Percentiles rank a stretch among this genome's conserved stretches.
phyloP scores from a whole-genome alignment of 2,113 vertebrate genomes.

The Passer domesticus region DNA sequence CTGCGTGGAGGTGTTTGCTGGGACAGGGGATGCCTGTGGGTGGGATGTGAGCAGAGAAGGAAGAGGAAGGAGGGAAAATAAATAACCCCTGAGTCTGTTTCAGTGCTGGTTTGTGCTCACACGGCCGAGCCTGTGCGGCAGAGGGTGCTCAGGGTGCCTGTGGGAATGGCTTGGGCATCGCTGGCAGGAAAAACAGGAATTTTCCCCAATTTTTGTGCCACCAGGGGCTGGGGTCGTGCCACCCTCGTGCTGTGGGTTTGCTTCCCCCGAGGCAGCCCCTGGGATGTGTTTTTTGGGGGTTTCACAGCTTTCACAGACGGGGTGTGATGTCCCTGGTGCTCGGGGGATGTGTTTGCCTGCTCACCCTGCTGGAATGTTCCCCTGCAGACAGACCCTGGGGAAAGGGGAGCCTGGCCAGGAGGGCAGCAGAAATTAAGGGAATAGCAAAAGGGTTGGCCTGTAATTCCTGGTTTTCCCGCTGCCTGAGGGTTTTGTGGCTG shows the following conservation, averaged over 20 bases:
- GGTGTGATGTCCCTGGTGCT: accelerated
- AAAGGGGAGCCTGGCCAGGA: not conserved
- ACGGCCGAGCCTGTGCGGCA: accelerated
- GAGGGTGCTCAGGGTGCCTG: accelerated
- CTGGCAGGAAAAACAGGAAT: not conserved
- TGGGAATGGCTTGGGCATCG: accelerated
- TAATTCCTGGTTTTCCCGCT: not conserved
- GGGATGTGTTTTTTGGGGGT: not conserved
- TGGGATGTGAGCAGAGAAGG: accelerated
- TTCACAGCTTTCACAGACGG: accelerated
- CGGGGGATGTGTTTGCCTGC: accelerated
- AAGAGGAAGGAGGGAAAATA: not conserved
- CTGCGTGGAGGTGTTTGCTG: not conserved
- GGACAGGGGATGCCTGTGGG: accelerated
- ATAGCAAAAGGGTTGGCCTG: too few relatives aligned
- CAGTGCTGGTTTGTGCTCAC: accelerated
- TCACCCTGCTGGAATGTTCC: not conserved
- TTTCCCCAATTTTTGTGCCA: accelerated
- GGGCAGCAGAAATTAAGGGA: accelerated
- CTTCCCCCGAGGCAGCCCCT: too few relatives aligned
- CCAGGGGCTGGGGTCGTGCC: accelerated
- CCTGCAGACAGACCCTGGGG: not conserved
- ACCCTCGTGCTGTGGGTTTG: accelerated
- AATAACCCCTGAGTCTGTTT: accelerated
- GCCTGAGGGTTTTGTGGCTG: not conserved